Conservation (phyloP, 2,113 vertebrate species). For the Microcebus ravelobensis region DNA sequence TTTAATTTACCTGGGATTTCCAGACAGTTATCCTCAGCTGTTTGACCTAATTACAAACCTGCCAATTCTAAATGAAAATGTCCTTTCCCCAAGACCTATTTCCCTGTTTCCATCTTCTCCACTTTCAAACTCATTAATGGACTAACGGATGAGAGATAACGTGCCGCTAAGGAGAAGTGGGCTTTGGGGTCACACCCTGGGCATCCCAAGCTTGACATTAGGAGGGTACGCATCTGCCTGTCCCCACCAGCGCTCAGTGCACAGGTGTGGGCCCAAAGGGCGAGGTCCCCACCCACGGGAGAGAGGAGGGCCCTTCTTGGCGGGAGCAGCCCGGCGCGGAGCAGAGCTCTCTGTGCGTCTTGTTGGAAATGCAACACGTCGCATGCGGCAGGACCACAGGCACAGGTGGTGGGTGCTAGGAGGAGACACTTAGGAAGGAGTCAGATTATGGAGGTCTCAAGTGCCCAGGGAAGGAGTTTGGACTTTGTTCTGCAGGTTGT, state of each 20-base stretch:
- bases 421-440: too few relatives aligned
- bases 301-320: background rate
- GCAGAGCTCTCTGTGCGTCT: background rate
- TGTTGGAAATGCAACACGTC: background rate
- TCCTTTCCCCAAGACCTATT: background rate
- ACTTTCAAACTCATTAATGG: background rate
- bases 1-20: background rate
- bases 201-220: background rate
- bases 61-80: background rate
- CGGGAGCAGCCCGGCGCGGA: background rate
- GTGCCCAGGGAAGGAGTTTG: too few relatives aligned
- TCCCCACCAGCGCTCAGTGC: background rate
- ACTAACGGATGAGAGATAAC: background rate
- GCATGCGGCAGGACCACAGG: background rate
- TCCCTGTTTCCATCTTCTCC: background rate
- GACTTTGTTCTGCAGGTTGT: background rate
- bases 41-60: background rate
- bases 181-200: background rate
- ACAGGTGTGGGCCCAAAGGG: background rate
- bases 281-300: accelerated
- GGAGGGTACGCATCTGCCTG: accelerated
- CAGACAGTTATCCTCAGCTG: background rate
- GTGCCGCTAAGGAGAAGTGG: too few relatives aligned
- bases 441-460: background rate
- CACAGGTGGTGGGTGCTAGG: background rate